Percentiles rank a stretch among this genome's conserved stretches.
Evolutionary conservation across 2,797 vertebrate genomes (phyloP).

Genomic region (Phylloscopus collybita): DNA sequence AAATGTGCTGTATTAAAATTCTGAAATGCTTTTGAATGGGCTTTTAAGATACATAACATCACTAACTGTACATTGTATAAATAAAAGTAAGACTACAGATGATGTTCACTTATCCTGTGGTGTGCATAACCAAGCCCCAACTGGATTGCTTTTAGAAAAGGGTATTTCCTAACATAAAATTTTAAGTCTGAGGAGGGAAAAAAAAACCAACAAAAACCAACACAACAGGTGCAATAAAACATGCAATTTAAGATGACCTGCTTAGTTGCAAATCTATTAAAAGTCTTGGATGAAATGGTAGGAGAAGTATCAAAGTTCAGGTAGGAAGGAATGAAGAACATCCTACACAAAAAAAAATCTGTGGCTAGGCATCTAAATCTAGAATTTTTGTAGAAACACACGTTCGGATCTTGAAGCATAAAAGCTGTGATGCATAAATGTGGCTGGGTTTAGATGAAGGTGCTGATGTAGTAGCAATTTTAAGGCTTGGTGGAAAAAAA

Average conservation of each 20-base stretch:
- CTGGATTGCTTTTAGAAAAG: neutral
- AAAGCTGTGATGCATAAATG: conserved; percentile 32
- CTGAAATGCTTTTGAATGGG: neutral
- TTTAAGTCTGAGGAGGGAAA: neutral
- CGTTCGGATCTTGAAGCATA: neutral
- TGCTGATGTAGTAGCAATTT: conserved; percentile 51
- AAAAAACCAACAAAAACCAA: neutral
- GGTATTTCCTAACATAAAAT: neutral
- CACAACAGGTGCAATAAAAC: neutral
- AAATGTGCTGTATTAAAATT: neutral
- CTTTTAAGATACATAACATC: neutral
- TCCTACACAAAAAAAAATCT: conserved; percentile 39
- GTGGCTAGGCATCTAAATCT: neutral
- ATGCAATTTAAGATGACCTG: neutral
- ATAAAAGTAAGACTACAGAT: neutral
- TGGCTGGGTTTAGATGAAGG: conserved; percentile 27
- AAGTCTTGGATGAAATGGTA: neutral
- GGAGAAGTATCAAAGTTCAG: conserved; percentile 27
- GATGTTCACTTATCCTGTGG: neutral
- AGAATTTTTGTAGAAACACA: neutral
- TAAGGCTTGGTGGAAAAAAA: neutral
- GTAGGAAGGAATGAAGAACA: conserved; percentile 49
- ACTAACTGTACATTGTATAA: neutral
- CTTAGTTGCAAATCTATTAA: conserved; percentile 2
- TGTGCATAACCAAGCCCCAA: neutral